These are phyloP conservation scores for Gymnocephalus cernua DNA, from an alignment of 2,113 vertebrate genomes.

Conservation along the genomic window DNA sequence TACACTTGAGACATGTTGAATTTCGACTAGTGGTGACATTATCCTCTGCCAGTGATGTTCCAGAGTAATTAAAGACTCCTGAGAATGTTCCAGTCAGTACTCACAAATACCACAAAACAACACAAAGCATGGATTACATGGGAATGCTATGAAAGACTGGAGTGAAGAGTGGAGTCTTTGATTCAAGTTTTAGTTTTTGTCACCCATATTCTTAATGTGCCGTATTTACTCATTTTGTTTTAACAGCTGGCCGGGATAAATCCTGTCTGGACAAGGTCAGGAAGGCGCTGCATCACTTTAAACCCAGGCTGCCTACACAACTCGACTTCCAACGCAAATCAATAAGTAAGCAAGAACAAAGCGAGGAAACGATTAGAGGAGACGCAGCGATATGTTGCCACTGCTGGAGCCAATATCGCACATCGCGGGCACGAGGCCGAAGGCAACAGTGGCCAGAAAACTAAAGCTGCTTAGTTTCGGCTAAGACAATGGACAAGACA, in stretches of 20 bases:
- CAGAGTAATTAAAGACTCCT: conserved; percentile 41
- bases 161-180: conserved; percentile 29
- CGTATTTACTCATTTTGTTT: background rate
- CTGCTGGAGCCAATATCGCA: conserved; percentile 43
- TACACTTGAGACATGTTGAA: conserved; percentile 64
- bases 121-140: conserved; percentile 49
- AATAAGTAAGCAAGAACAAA: conserved; percentile 22
- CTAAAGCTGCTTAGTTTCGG: conserved; percentile 24
- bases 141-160: conserved; percentile 54
- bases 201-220: conserved; percentile 32
- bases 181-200: conserved; percentile 48
- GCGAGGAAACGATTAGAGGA: conserved; percentile 13
- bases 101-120: conserved; percentile 61
- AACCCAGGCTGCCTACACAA: conserved; percentile 29
- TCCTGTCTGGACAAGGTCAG: conserved; percentile 14
- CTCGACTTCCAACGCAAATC: conserved; percentile 25
- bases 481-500: conserved; percentile 29
- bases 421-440: conserved; percentile 66
- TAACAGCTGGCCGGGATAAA: fast-evolving
- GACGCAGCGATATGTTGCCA: conserved; percentile 52
- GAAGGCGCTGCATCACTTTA: background rate
- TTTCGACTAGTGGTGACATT: conserved; percentile 60
- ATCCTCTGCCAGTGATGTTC: conserved; percentile 48
- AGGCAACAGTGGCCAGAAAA: conserved; percentile 66
- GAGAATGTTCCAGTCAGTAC: conserved; percentile 53